phyloP scores from a whole-genome alignment of 1,140 invertebrate species.

The Drosophila quadrilineata region DNA sequence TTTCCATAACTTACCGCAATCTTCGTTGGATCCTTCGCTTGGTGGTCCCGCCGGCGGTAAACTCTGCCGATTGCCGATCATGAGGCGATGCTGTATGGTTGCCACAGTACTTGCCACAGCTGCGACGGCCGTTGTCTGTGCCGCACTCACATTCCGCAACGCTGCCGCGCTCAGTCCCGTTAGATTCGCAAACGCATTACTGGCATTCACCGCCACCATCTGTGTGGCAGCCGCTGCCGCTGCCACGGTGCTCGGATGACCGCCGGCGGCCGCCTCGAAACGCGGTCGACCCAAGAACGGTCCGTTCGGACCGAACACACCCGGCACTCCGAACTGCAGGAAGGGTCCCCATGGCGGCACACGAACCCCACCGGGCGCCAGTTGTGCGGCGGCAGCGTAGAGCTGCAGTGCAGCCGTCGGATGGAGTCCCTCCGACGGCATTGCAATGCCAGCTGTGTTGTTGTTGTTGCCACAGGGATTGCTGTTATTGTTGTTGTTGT shows the following conservation, averaged over 20 bases:
- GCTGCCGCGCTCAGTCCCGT: conserved; percentile 77
- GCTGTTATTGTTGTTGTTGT: background rate
- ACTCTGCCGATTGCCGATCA: conserved; percentile 77
- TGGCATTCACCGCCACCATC: conserved; percentile 75
- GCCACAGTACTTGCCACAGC: conserved; percentile 75
- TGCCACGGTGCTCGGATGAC: conserved; percentile 50
- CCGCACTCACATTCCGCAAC: conserved; percentile 71
- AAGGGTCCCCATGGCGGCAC: conserved; percentile 82
- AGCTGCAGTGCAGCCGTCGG: conserved; percentile 83
- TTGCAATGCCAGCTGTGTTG: conserved; percentile 24
- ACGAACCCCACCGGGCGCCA: conserved; percentile 82
- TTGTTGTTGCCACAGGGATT: conserved; percentile 14
- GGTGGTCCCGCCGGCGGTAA: conserved; percentile 81
- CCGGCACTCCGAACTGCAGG: conserved; percentile 83
- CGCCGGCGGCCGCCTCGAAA: conserved; percentile 55
- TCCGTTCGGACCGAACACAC: conserved; percentile 78
- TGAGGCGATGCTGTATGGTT: conserved; percentile 76
- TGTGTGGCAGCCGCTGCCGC: conserved; percentile 70
- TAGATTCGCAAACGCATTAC: conserved; percentile 78
- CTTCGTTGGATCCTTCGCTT: conserved; percentile 84
- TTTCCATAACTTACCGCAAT: conserved; percentile 80
- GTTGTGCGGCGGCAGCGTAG: conserved; percentile 83
- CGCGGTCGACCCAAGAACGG: conserved; percentile 72
- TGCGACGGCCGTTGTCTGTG: conserved; percentile 71
- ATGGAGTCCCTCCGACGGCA: conserved; percentile 82